Base-by-base conservation (phyloP, 2,888 invertebrate genomes). In the Nebria brevicollis region DNA sequence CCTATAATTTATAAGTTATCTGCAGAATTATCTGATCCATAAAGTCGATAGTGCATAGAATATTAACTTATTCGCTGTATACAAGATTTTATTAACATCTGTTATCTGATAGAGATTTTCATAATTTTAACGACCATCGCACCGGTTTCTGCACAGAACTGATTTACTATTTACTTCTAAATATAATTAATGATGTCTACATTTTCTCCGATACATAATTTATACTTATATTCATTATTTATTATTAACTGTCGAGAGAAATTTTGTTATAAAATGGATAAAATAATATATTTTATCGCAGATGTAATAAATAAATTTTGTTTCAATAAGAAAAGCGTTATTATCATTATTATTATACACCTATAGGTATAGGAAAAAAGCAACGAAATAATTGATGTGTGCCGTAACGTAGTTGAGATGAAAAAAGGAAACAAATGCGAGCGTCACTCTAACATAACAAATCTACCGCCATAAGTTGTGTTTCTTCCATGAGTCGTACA, bases 91-190 rank as follows among this genome's bases (percentile, higher is more conserved):
- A 34, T 77, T 68, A 66, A 20, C 72, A 25, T 54, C 41, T 72
- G 54, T 77, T 77, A 77, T 77, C 77, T 77, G 77, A 77, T 77
- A 72, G 20, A 68, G 77, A 77, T 77, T 77, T 77, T 77, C 77
- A 77, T 77, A 77, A 77, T 77, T 66, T 77, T 42, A 68, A 70
- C 72, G 72, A 54, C 43, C 43, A 72, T 70, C 34, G 34, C 34
- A 34, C 34, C 34, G 34, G 34, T 34, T 77, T 70, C 54, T 72
- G 25, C 66, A n/a, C 15, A 66, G 76, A 77, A 77, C 43, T 77
- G 77, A 77, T 77, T 77, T 72, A 72, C n/a, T 72, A 34, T 72
- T 72, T 72, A 34, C 72, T 72, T 72, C 72, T 34, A 34, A 72
- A 72, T 26, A 72, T 26, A 72, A 72, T 72, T 72, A 72, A 72